These are phyloP conservation scores for Heteromormyrus szaboi DNA, from an alignment of 2,797 vertebrate genomes.

Conservation along the genomic window DNA sequence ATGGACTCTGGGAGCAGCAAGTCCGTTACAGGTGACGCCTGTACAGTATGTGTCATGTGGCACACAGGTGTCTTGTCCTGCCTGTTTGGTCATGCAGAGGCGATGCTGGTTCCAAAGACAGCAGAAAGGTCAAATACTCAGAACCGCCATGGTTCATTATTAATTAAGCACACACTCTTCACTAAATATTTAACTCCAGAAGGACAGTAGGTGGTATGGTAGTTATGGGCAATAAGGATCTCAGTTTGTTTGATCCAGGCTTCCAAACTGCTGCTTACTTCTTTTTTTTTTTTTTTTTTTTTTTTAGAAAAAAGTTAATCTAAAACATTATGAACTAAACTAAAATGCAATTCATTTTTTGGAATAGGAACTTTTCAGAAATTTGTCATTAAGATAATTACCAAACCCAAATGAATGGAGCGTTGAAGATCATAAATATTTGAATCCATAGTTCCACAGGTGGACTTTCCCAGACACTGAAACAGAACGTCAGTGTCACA, in stretches of 20 bases:
- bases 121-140: background rate
- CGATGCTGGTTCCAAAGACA: background rate
- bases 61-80: background rate
- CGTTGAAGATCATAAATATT: background rate
- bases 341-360: background rate
- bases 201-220: background rate
- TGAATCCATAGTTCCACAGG: background rate
- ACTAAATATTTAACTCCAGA: conserved; percentile 2
- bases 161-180: background rate
- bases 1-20: background rate
- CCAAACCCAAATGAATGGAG: background rate
- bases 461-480: background rate
- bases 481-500: background rate
- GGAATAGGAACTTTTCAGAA: background rate
- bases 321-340: background rate
- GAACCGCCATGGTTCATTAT: background rate
- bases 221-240: background rate
- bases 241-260: background rate
- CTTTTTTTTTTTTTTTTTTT: background rate
- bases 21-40: background rate
- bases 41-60: background rate
- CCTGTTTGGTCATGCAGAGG: background rate
- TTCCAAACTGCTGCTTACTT: background rate
- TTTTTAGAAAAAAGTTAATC: background rate
- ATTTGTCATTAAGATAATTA: background rate